Conservation (phyloP, 2,113 vertebrate genomes). For the Trinectes maculatus region DNA sequence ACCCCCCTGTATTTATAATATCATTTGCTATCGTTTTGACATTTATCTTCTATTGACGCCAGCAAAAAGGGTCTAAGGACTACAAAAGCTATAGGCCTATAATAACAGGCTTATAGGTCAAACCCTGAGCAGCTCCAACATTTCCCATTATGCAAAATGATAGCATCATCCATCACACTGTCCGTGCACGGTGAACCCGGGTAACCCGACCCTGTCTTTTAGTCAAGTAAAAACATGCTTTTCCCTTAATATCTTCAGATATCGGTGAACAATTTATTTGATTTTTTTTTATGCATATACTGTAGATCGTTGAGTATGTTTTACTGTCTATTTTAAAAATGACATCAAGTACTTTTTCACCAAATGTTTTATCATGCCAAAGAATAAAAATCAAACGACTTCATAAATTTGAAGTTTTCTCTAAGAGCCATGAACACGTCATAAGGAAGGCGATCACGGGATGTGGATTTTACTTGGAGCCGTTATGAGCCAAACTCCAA, state of each 20-base stretch:
- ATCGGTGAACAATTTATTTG: background rate
- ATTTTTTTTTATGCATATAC: too few relatives aligned
- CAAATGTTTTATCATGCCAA: background rate
- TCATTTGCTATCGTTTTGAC: too few relatives aligned
- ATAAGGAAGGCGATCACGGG: conserved; percentile 5
- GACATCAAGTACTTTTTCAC: background rate
- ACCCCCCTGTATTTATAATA: too few relatives aligned
- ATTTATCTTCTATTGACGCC: background rate
- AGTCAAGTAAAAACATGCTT: background rate
- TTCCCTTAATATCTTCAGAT: background rate
- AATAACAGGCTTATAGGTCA: too few relatives aligned
- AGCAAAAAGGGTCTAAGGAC: background rate
- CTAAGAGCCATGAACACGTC: conserved; percentile 2
- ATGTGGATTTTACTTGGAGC: conserved; percentile 12
- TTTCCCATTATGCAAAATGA: too few relatives aligned
- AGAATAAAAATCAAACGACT: background rate
- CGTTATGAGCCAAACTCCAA: conserved; percentile 40
- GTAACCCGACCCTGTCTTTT: background rate
- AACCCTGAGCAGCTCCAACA: too few relatives aligned
- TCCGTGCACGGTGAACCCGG: background rate
- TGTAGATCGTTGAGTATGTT: background rate
- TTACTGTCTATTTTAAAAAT: background rate
- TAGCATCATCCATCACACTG: too few relatives aligned
- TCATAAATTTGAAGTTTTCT: conserved; percentile 26
- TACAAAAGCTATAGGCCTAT: too few relatives aligned